These are phyloP conservation scores for Naso thynnoides DNA, from an alignment of 2,797 vertebrate species.

Conservation along the genomic window DNA sequence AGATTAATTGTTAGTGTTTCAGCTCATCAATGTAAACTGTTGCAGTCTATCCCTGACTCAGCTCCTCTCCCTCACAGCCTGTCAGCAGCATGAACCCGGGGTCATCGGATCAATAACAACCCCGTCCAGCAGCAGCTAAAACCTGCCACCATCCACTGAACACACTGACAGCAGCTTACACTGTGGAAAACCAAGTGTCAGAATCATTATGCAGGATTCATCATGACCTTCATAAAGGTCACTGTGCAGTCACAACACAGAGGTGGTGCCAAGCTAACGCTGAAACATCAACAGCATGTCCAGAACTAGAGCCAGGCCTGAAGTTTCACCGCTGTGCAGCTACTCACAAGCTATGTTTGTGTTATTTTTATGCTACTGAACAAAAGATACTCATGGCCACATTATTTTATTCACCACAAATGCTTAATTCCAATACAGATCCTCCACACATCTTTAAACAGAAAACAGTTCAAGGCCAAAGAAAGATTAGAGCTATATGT, in stretches of 20 bases:
- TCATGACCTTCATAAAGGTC: conserved; percentile 23
- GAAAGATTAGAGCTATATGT: too few relatives aligned
- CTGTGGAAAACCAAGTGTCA: conserved; percentile 1
- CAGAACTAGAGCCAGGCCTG: conserved; percentile 20
- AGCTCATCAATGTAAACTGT: conserved; percentile 28
- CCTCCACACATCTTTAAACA: too few relatives aligned
- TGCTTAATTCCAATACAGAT: not conserved
- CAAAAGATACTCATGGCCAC: not conserved
- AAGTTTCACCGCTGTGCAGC: conserved; percentile 2
- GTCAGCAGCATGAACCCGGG: conserved; percentile 44
- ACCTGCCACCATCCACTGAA: not conserved
- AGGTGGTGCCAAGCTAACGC: conserved; percentile 8
- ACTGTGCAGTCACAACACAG: not conserved
- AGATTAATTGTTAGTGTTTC: conserved; percentile 1
- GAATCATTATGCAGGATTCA: not conserved
- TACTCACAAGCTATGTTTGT: not conserved
- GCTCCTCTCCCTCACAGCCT: conserved; percentile 1
- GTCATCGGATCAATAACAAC: conserved; percentile 31
- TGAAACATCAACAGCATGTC: conserved; percentile 33
- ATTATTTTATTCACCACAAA: not conserved
- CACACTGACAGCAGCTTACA: conserved; percentile 1
- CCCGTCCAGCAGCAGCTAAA: conserved; percentile 15
- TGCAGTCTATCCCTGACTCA: conserved; percentile 28
- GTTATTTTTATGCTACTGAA: not conserved
- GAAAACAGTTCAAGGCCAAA: too few relatives aligned